A percentile compares a stretch with the other conserved stretches of the same genome.
Evolutionary conservation across 2,888 invertebrate species (phyloP).

Genomic region (Polydrusus tereticollis): DNA sequence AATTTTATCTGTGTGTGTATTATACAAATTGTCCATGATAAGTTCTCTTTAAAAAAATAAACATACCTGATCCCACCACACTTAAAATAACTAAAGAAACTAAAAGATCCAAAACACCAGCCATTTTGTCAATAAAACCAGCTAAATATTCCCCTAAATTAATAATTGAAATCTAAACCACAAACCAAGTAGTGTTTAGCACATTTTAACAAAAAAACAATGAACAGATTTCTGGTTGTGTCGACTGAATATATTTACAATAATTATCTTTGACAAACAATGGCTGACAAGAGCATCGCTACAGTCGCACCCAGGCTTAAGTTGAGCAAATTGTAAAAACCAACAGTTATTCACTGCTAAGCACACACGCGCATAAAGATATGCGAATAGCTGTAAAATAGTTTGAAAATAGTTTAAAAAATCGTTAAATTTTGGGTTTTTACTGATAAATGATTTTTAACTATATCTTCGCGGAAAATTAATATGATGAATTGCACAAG

Average conservation of each 20-base stretch:
- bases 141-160: too few relatives aligned
- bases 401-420: slow-evolving; percentile 17
- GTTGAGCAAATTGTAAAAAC: slow-evolving; percentile 18
- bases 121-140: too few relatives aligned
- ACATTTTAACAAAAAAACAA: slow-evolving; percentile 10
- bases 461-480: not conserved
- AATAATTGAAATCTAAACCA: not conserved
- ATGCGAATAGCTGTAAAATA: not conserved
- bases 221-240: slow-evolving; percentile 4
- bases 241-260: slow-evolving; percentile 34
- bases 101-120: not conserved
- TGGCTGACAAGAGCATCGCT: slow-evolving; percentile 14
- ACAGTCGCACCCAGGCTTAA: slow-evolving; percentile 37
- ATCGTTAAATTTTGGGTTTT: not conserved
- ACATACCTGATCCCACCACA: too few relatives aligned
- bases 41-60: too few relatives aligned
- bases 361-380: not conserved
- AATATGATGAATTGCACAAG: too few relatives aligned
- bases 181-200: not conserved
- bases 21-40: too few relatives aligned
- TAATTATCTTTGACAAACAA: slow-evolving; percentile 41
- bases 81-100: too few relatives aligned
- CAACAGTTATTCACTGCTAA: slow-evolving; percentile 18
- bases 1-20: too few relatives aligned
- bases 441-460: not conserved